Conservation (phyloP, 1,140 invertebrate species). For the Bombyx mandarina region DNA sequence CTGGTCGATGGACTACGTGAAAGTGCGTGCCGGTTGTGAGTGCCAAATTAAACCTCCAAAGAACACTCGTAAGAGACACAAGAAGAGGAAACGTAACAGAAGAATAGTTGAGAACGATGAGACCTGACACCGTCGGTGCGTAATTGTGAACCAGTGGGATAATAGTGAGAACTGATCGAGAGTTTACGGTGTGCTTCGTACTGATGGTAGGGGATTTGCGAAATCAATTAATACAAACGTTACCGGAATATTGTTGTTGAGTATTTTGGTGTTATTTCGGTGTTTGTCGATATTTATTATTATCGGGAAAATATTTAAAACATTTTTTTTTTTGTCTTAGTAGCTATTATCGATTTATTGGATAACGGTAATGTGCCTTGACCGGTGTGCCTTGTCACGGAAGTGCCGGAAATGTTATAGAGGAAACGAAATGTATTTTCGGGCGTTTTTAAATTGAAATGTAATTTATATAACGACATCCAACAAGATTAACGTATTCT, state of each 20-base stretch:
- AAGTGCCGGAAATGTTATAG: too few relatives aligned
- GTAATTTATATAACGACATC: too few relatives aligned
- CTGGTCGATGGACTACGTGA: conserved; percentile 87
- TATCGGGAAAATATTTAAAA: conserved; percentile 19
- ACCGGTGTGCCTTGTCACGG: neutral
- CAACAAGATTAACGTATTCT: too few relatives aligned
- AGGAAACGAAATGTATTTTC: too few relatives aligned
- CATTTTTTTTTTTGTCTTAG: conserved; percentile 33
- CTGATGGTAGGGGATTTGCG: too few relatives aligned
- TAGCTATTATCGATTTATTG: conserved; percentile 34
- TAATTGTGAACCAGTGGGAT: conserved; percentile 28
- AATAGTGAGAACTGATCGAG: too few relatives aligned
- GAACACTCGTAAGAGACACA: conserved; percentile 37
- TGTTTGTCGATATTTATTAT: too few relatives aligned
- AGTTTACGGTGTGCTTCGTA: too few relatives aligned
- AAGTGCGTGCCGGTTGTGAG: conserved; percentile 84
- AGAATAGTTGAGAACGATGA: conserved; percentile 46
- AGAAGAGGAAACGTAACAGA: conserved; percentile 45
- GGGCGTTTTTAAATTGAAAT: too few relatives aligned
- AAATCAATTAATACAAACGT: too few relatives aligned
- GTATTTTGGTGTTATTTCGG: neutral
- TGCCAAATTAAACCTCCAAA: conserved; percentile 76
- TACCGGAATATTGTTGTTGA: too few relatives aligned
- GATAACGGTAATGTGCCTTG: conserved; percentile 29
- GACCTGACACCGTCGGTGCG: conserved; percentile 41